A percentile compares a stretch with the other conserved stretches of the same genome.
phyloP scores from a whole-genome alignment of 2,797 vertebrate genomes.

The Dallia pectoralis region DNA sequence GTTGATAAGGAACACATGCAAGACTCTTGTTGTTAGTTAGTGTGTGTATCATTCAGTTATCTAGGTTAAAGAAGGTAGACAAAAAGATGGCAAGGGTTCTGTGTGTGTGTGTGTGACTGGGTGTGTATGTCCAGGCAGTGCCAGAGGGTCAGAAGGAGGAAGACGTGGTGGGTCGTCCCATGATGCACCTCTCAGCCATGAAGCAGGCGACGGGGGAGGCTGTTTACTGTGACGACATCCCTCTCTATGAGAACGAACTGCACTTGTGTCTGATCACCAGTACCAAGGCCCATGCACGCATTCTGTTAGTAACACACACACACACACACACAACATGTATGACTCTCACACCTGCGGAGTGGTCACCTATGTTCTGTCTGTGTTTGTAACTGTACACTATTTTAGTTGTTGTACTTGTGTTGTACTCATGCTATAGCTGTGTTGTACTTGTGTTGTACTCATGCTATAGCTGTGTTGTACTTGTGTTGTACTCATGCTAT shows the following conservation, averaged over 20 bases:
- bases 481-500: too few relatives aligned
- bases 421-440: too few relatives aligned
- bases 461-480: too few relatives aligned
- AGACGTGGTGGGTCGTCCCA: conserved; percentile 84
- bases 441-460: too few relatives aligned
- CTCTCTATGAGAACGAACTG: conserved; percentile 85
- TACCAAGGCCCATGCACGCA: conserved; percentile 83
- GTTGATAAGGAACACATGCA: too few relatives aligned
- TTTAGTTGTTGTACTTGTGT: too few relatives aligned
- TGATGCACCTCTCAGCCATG: conserved; percentile 85
- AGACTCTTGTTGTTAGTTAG: not conserved
- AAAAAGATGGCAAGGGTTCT: not conserved
- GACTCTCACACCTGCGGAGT: too few relatives aligned
- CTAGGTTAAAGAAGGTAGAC: too few relatives aligned
- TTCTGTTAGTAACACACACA: conserved; percentile 58
- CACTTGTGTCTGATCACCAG: conserved; percentile 86
- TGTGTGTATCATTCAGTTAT: not conserved
- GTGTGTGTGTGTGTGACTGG: not conserved
- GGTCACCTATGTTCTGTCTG: too few relatives aligned
- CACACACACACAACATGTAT: not conserved
- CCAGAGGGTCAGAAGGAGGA: conserved; percentile 76
- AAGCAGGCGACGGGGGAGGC: conserved; percentile 94
- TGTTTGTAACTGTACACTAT: too few relatives aligned
- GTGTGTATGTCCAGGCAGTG: conserved; percentile 73
- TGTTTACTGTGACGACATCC: conserved; percentile 90